Evolutionary conservation across 2,888 invertebrate genomes (phyloP), one percentile per base, ranked within the genome.

Genomic region (Automeris io): DNA sequence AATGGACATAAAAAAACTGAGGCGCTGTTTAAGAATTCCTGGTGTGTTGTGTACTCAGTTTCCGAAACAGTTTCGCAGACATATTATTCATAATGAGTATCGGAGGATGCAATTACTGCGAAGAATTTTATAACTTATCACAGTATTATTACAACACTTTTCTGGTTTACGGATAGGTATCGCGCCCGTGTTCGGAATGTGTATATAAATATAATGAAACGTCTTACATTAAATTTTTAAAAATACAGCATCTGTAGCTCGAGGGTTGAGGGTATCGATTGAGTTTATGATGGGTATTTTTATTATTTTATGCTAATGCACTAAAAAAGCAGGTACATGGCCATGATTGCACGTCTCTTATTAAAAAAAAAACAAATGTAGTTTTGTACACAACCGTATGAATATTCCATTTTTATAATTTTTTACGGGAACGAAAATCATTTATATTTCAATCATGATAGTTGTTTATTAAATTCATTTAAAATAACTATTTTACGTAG

Each of bases 71-170:
- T 70, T 75, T 74, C 70, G 66, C 73, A 65, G 59, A 58, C 71
- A 65, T 77, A 78, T 80, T 82, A 78, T 80, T 75, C 70, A 76
- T 76, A 80, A 81, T 78, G 70, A 78, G 66, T 59, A 66, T 62
- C 67, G 55, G 57, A 49, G 57, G 54, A 60, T 58, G 54, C 60
- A 54, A 63, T 60, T 55, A 57, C 60, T 61, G 50, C 62, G 64
- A 49, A 43, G 65, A 63, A 80, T 63, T 80, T 74, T 74, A 72
- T 70, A 57, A 74, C 81, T 68, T 82, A 76, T 65, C 37, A 51
- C 55, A 49, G 41, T 68, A 63, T 62, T 47, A 64, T 72, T 76
- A 80, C 63, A 67, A 70, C 68, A 70, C 71, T 66, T 68, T 78
- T 75, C 61, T 56, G 66, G 49, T 66, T 69, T 63, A 45, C 45